These are phyloP conservation scores for Xenopus petersii DNA, from an alignment of 2,797 vertebrate genomes.

Conservation along the genomic window DNA sequence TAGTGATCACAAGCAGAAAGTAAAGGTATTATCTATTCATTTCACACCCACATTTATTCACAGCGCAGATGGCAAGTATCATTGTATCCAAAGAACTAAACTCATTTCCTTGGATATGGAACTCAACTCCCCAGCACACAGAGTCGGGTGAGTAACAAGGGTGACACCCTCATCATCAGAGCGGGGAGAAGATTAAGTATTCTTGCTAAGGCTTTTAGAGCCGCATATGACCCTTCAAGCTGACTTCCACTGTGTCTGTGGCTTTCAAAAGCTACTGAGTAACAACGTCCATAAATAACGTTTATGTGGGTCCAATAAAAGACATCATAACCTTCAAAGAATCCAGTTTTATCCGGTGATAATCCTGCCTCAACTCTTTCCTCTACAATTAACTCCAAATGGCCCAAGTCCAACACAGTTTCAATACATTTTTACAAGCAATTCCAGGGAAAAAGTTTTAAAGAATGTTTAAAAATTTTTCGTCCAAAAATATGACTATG, in stretches of 20 bases:
- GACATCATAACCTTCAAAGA: constrained; percentile 48
- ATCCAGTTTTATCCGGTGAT: constrained; percentile 42
- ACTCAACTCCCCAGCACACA: not conserved
- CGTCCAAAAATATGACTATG: no score
- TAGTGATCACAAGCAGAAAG: no score
- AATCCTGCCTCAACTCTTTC: constrained; percentile 16
- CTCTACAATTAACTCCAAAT: constrained; percentile 34
- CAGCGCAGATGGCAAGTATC: no score
- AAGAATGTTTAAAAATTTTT: no score
- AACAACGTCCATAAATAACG: constrained; percentile 43
- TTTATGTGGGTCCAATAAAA: constrained; percentile 47
- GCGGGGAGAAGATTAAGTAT: constrained; percentile 1
- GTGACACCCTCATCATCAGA: constrained; percentile 3
- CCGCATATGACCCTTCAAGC: constrained; percentile 12
- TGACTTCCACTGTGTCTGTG: constrained; percentile 21
- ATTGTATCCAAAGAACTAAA: no score
- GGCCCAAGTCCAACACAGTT: constrained; percentile 1
- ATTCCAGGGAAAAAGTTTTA: not conserved
- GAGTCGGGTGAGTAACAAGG: not conserved
- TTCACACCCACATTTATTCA: no score
- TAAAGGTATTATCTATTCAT: no score
- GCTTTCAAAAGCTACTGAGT: constrained; percentile 35
- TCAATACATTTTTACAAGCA: not conserved
- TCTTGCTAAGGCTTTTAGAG: constrained; percentile 2
- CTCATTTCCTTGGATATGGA: no score